phyloP scores from a whole-genome alignment of 1,140 invertebrate genomes.

The Hylyphantes graminicola region DNA sequence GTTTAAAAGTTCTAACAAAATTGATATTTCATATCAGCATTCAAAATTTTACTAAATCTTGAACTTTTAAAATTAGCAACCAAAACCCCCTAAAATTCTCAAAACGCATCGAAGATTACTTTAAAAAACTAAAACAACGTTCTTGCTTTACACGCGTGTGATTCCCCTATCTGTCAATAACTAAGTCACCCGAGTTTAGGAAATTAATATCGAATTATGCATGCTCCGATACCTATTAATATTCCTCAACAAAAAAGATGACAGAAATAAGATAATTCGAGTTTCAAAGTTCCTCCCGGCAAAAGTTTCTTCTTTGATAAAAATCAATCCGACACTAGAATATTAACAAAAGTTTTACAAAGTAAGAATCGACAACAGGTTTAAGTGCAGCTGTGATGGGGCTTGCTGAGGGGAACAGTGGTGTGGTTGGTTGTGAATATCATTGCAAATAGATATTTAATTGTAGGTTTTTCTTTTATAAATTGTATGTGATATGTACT shows the following conservation, averaged over 20 bases:
- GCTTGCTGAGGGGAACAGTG: slow-evolving; percentile 10
- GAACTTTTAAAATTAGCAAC: too few species aligned
- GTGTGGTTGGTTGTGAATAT: background rate
- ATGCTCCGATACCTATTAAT: slow-evolving; percentile 55
- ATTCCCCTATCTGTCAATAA: background rate
- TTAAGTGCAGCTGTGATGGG: slow-evolving; percentile 18
- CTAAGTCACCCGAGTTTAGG: slow-evolving; percentile 40
- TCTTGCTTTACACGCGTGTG: background rate
- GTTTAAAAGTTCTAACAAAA: too few species aligned
- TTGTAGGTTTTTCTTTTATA: too few species aligned
- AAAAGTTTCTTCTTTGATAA: slow-evolving; percentile 40
- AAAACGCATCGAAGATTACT: too few species aligned
- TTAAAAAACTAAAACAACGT: too few species aligned
- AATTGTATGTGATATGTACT: too few species aligned
- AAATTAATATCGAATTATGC: slow-evolving; percentile 46
- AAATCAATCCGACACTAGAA: slow-evolving; percentile 54
- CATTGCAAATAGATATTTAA: too few species aligned
- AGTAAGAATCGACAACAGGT: slow-evolving; percentile 56
- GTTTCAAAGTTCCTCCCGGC: background rate
- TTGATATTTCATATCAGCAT: too few species aligned
- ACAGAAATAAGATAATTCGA: slow-evolving; percentile 8
- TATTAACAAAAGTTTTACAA: slow-evolving; percentile 56
- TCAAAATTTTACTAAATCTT: too few species aligned
- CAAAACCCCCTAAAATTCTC: too few species aligned
- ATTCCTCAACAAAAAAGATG: slow-evolving; percentile 20